phyloP scores from a whole-genome alignment of 2,113 vertebrate genomes.

The Pangasianodon hypophthalmus region DNA sequence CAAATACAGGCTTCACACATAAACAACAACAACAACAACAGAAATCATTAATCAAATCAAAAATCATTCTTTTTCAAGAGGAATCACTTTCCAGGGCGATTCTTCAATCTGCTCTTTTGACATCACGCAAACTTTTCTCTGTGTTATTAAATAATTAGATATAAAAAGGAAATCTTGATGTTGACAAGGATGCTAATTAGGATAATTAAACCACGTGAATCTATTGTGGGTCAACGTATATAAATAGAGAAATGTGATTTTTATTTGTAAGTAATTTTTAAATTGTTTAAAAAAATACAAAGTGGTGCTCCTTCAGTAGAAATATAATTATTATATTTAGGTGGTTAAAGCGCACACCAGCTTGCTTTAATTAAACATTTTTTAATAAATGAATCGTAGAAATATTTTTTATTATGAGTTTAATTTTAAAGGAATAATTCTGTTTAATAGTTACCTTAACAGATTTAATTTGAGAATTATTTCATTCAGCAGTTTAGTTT shows the following conservation, averaged over 20 bases:
- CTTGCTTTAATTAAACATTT: background rate
- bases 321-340: background rate
- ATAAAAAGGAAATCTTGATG: background rate
- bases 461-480: no score
- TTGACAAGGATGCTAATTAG: background rate
- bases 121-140: background rate
- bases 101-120: background rate
- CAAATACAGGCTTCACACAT: conserved; percentile 39
- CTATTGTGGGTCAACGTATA: background rate
- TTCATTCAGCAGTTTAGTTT: background rate
- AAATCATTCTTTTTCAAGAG: background rate
- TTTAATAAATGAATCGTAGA: background rate
- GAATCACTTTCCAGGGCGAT: background rate
- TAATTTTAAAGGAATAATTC: background rate
- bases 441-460: background rate
- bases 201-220: no score
- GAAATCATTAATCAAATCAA: no score
- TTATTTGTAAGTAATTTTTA: background rate
- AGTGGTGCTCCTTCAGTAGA: background rate
- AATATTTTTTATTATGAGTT: background rate
- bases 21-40: background rate
- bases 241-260: no score
- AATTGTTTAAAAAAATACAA: background rate
- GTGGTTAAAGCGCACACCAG: background rate
- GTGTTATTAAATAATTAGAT: no score